phyloP scores from a whole-genome alignment of 2,888 invertebrate genomes.

The Aplocera efformata region DNA sequence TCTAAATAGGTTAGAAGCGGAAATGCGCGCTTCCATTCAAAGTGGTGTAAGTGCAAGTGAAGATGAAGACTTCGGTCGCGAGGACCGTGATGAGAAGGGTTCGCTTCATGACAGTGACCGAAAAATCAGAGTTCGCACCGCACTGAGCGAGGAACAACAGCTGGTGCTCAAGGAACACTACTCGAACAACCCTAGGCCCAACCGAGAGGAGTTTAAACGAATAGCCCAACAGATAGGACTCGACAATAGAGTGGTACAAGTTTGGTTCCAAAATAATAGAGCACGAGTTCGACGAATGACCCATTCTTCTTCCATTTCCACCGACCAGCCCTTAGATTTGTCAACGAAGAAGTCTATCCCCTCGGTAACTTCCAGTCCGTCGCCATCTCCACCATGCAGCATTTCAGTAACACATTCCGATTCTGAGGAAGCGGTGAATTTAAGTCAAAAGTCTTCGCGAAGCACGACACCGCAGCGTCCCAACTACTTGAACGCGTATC shows the following conservation, averaged over 20 bases:
- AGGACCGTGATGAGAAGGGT: constrained; percentile 76
- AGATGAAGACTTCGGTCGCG: constrained; percentile 80
- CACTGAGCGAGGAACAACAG: constrained; percentile 96
- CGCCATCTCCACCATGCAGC: constrained; percentile 82
- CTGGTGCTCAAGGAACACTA: constrained; percentile 94
- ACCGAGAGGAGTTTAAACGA: constrained; percentile 94
- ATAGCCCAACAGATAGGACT: constrained; percentile 90
- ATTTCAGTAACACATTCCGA: constrained; percentile 83
- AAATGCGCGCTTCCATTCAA: constrained; percentile 72
- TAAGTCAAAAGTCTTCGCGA: constrained; percentile 85
- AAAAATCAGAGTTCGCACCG: constrained; percentile 94
- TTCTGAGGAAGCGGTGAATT: constrained; percentile 87
- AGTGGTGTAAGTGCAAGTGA: constrained; percentile 81
- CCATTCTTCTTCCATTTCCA: constrained; percentile 64
- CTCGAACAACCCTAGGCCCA: constrained; percentile 93
- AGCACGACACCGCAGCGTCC: constrained; percentile 81
- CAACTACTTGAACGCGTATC: constrained; percentile 72
- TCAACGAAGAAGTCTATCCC: constrained; percentile 88
- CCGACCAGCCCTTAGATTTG: constrained; percentile 94
- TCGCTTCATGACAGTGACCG: constrained; percentile 83
- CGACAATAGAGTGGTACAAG: constrained; percentile 91
- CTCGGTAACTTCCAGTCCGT: constrained; percentile 80
- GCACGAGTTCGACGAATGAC: constrained; percentile 90
- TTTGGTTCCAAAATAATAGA: constrained; percentile 98
- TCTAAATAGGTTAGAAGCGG: constrained; percentile 74